Conservation (phyloP, 30 jellyfish, hydroid and myxozoan species). For the Aurelia aurita complex sp. Pacific region DNA sequence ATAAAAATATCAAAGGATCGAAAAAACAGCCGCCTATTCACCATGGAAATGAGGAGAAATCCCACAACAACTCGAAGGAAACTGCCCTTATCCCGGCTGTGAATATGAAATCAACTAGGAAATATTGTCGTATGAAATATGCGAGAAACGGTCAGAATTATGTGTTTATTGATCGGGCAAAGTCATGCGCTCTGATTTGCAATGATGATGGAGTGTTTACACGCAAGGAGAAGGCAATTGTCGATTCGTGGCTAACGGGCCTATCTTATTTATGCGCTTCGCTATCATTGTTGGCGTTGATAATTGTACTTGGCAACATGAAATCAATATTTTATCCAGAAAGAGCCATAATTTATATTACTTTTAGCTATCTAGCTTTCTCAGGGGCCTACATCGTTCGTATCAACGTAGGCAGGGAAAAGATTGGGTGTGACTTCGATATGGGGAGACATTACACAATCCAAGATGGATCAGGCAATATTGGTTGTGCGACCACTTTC, state of each 20-base stretch:
- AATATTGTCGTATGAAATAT: conserved; percentile 73
- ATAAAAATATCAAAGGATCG: conserved; percentile 19
- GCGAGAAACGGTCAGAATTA: conserved; percentile 83
- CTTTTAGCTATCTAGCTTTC: conserved; percentile 78
- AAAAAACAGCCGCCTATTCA: conserved; percentile 9
- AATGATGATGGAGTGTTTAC: conserved; percentile 86
- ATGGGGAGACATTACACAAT: conserved; percentile 80
- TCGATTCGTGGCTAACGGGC: conserved; percentile 90
- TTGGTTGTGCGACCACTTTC: conserved; percentile 95
- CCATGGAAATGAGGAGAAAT: conserved; percentile 10
- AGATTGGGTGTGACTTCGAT: conserved; percentile 79
- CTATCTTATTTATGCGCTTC: conserved; percentile 82
- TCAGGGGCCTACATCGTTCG: conserved; percentile 83
- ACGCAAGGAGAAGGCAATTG: conserved; percentile 71
- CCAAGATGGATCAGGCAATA: conserved; percentile 95
- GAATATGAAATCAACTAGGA: conserved; percentile 67
- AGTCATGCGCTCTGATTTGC: conserved; percentile 94
- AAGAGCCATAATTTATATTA: conserved; percentile 81
- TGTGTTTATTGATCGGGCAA: conserved; percentile 68
- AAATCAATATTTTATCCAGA: conserved; percentile 82
- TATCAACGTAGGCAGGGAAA: conserved; percentile 77
- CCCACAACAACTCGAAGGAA: conserved; percentile 29
- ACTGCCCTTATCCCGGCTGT: conserved; percentile 65
- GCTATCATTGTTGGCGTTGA: conserved; percentile 72
- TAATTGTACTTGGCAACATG: conserved; percentile 67